Evolutionary conservation across 2,113 vertebrate genomes (phyloP).

Genomic region (Cebus imitator): DNA sequence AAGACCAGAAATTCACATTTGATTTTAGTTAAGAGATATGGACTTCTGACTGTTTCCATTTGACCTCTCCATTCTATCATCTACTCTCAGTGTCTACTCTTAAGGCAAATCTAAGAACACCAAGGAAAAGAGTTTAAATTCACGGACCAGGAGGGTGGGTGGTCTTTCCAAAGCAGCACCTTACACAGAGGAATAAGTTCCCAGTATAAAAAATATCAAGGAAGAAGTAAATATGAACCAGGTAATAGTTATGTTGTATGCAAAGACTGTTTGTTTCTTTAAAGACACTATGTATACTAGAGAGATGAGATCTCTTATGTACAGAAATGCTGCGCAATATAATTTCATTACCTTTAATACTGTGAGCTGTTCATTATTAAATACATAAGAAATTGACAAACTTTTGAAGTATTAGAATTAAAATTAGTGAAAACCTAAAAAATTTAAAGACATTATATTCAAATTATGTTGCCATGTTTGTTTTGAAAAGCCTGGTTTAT

Average conservation of each 20-base stretch:
- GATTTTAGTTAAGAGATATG: not conserved
- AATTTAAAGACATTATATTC: not conserved
- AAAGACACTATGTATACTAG: not conserved
- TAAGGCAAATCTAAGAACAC: constrained; percentile 10
- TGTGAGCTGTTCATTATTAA: not conserved
- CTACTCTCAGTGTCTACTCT: not conserved
- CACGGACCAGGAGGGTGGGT: not conserved
- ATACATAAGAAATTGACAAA: not conserved
- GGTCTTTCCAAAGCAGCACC: not conserved
- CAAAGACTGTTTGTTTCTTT: not conserved
- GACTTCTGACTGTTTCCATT: not conserved
- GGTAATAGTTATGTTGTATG: not conserved
- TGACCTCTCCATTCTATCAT: not conserved
- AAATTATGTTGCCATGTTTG: not conserved
- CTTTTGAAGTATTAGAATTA: not conserved
- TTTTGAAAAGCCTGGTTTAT: not conserved
- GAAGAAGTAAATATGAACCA: not conserved
- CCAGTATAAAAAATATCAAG: not conserved
- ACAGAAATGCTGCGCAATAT: not conserved
- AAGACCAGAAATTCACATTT: constrained; percentile 30
- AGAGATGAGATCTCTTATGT: not conserved
- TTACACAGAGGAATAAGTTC: not conserved
- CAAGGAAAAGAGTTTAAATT: not conserved
- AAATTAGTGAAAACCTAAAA: not conserved
- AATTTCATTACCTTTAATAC: not conserved